Evolutionary conservation across 2,888 invertebrate genomes (phyloP), one percentile per base, ranked within the genome.

Genomic region (Baccha elongata): DNA sequence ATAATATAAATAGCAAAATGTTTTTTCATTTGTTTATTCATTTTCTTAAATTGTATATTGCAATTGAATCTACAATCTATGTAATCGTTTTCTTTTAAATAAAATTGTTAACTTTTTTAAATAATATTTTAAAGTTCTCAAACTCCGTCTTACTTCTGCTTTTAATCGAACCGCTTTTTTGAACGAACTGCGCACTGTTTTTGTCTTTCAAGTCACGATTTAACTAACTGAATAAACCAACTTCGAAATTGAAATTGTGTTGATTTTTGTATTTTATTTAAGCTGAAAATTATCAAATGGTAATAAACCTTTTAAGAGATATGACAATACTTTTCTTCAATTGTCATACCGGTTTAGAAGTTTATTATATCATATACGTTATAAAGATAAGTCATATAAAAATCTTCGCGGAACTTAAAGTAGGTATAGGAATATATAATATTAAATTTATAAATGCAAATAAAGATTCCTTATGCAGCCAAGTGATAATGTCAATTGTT

Each of bases 211-310:
- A 60, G 44, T 6, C 42, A 71, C 58, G 37, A 32, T 48, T 29
- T 42, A 17, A 72, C 72, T 65, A 46, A 72, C 46, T 65, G 10
- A 64, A 50, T 44, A 29, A 44, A 13, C 52, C 29, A 50, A 46
- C 26, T 23, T 35, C 40, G 1, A 50, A 60, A 58, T 64, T 50
- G 37, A 60, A 60, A 52, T 52, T 58, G 32, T 58, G 10, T 19
- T 32, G 53, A 53, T 72, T 72, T 55, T 19, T 64, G 19, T 62
- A 40, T 71, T 71, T 81, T 67, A 76, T 75, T 75, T 29, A 67
- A 37, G 3, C 60, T 60, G 65, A 60, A 67, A 75, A 81, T 81
- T 81, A 72, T 26, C 40, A 32, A 19, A 23, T 23, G 52, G 71
- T 52, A 52, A 67, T 81, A 81, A 81, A 81, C 35, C 7, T 52